These are phyloP conservation scores for Gymnothorax javanicus DNA, from an alignment of 2,797 vertebrate species.

Conservation along the genomic window DNA sequence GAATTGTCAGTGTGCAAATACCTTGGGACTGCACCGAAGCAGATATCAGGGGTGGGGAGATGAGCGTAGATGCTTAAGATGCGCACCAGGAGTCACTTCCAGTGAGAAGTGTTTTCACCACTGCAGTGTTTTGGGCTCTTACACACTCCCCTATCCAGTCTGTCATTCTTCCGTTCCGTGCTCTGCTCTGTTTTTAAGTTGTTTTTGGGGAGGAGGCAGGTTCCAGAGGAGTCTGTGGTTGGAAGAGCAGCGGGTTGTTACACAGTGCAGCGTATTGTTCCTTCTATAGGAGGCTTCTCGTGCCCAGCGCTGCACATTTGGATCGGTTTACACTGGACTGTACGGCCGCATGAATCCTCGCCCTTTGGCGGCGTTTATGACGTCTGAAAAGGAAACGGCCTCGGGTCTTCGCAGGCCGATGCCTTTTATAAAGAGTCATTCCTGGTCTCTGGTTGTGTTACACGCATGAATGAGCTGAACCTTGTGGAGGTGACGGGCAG, in stretches of 20 bases:
- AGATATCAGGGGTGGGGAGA: too few relatives aligned
- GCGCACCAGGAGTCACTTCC: neutral
- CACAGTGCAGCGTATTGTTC: neutral
- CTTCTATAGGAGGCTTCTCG: neutral
- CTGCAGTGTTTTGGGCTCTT: neutral
- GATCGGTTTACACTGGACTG: neutral
- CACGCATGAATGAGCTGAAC: slow-evolving; percentile 45
- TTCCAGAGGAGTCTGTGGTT: neutral
- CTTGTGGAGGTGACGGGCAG: slow-evolving; percentile 40
- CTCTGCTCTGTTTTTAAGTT: neutral
- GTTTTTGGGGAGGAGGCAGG: neutral
- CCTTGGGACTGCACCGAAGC: too few relatives aligned
- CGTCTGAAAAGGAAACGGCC: neutral
- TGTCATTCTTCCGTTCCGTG: neutral
- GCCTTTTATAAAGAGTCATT: slow-evolving; percentile 31
- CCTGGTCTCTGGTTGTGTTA: slow-evolving; percentile 31
- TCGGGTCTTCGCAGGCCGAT: slow-evolving; percentile 28
- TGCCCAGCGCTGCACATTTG: neutral
- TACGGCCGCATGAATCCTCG: neutral
- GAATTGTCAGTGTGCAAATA: too few relatives aligned
- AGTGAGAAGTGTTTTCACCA: neutral
- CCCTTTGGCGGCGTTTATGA: neutral
- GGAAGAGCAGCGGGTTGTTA: neutral
- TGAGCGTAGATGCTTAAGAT: neutral
- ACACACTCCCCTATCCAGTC: too few relatives aligned